Evolutionary conservation across 2,113 vertebrate species (phyloP).

Genomic region (Myanophis thanlyinensis): DNA sequence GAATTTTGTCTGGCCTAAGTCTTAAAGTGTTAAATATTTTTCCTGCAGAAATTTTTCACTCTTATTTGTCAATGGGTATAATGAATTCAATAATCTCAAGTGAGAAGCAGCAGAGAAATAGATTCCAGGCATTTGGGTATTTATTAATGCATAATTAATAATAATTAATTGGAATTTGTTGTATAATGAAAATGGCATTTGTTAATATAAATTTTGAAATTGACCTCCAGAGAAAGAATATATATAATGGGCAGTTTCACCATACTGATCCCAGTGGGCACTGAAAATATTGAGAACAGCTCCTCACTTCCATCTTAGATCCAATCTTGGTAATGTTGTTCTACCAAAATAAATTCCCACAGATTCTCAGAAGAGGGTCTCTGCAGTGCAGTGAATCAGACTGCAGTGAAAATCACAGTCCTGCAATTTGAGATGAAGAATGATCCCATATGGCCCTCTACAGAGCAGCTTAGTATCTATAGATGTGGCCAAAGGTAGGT

Average conservation of each 20-base stretch:
- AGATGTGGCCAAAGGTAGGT: not conserved
- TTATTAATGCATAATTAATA: not conserved
- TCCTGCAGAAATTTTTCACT: not conserved
- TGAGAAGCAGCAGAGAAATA: not conserved
- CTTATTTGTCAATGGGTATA: not conserved
- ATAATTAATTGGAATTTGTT: no score
- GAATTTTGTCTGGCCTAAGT: no score
- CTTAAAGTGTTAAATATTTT: no score
- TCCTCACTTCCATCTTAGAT: not conserved
- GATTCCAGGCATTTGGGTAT: not conserved
- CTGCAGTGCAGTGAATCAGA: not conserved
- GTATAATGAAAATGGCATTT: not conserved
- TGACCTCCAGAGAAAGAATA: not conserved
- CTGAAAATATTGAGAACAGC: not conserved
- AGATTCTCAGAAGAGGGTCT: not conserved
- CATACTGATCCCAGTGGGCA: not conserved
- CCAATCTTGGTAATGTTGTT: not conserved
- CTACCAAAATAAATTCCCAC: not conserved
- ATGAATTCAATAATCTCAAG: not conserved
- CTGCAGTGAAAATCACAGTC: not conserved
- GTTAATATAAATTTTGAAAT: not conserved
- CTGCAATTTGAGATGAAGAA: not conserved
- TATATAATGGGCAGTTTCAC: not conserved
- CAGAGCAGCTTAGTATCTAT: not conserved
- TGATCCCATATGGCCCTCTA: not conserved